phyloP scores from a whole-genome alignment of 2,888 invertebrate genomes.

The Idaea biselata region DNA sequence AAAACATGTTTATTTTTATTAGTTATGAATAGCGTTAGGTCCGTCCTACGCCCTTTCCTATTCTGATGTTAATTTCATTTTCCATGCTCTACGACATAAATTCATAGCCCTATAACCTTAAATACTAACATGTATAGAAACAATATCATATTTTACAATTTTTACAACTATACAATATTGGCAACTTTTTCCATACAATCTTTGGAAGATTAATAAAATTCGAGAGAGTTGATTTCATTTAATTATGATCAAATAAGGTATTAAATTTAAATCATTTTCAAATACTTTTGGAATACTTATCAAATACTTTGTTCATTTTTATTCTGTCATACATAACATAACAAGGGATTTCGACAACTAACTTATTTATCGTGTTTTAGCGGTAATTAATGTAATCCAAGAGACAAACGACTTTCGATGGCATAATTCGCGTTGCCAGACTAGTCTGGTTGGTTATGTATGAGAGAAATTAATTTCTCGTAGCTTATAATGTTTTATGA shows the following conservation, averaged over 20 bases:
- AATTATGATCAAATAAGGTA: neutral
- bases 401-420: too few species aligned
- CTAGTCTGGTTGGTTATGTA: too few species aligned
- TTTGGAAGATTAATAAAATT: constrained; percentile 47
- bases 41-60: too few species aligned
- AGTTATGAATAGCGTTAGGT: neutral
- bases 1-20: too few species aligned
- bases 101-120: constrained; percentile 5
- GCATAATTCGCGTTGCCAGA: too few species aligned
- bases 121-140: constrained; percentile 16
- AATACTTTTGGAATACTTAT: neutral
- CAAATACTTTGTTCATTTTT: neutral
- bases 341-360: neutral
- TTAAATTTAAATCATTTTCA: neutral
- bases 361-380: neutral
- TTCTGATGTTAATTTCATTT: too few species aligned
- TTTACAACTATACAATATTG: constrained; percentile 53
- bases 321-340: neutral
- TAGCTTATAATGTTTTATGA: too few species aligned
- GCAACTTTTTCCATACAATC: constrained; percentile 51
- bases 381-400: too few species aligned
- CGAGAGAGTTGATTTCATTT: constrained; percentile 26
- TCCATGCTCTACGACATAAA: neutral
- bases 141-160: constrained; percentile 17
- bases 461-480: too few species aligned